Base-by-base conservation (phyloP, 64 coral and sea anemone species). In the Catalaphyllia jardinei region DNA sequence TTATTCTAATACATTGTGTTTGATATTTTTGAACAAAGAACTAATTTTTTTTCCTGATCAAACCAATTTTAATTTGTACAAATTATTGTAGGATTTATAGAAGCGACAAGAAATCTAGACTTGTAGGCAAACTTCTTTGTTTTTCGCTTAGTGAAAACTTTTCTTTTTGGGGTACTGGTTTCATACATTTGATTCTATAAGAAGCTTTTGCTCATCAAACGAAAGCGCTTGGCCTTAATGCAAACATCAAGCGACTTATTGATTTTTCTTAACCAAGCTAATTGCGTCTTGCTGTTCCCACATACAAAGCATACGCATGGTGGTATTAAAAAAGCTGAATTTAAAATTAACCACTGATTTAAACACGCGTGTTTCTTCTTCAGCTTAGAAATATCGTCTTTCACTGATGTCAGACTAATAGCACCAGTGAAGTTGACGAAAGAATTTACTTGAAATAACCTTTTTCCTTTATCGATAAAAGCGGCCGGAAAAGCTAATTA, bases 1-100 rank as follows among this genome's bases (percentile, higher is more conserved):
- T 20, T 69, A 69, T 69, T 69, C n/a, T 69, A 27, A 69, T n/a
- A 69, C 65, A 11, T 69, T 69, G 65, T 69, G 0, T 69, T 69
- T 51, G 3, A 50, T 22, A 22, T 77, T 51, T 77, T 50, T 42
- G 33, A 77, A 77, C 74, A 77, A 77, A 77, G 74, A 77, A 14
- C 74, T 50, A 42, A 52, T 77, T 77, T 77, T 69, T 27, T 24
- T 73, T 33, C 71, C 74, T 11, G 15, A 22, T 51, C 6, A 17
- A 77, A 16, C 39, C 22, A 77, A 77, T 42, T 77, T 77, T 77
- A 7, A 69, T 49, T 77, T 77, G 35, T 74, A 74, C 29, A 11
- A 69, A n/a, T 69, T 27, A 50, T 77, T 1, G 16, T 22, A 16
- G 10, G 10, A 22, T 25, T 69, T 50, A 8, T 51, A 24, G 4